These are phyloP conservation scores for Haliaeetus leucogaster DNA, from an alignment of 2,113 vertebrate genomes.

Conservation along the genomic window DNA sequence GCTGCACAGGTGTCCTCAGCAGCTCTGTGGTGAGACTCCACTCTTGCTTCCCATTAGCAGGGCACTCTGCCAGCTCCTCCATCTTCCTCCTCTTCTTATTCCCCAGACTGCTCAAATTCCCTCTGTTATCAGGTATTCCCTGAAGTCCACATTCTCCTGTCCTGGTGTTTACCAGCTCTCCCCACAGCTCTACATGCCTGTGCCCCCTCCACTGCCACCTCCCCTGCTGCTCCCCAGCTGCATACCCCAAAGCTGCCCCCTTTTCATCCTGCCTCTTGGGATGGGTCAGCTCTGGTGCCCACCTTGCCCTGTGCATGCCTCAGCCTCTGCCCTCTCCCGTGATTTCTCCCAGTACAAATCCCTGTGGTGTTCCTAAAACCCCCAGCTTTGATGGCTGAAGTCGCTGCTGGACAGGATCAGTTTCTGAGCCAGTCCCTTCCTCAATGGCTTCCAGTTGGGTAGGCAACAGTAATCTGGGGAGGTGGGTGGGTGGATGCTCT, in stretches of 20 bases:
- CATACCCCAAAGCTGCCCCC: not conserved
- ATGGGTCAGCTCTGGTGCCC: no score
- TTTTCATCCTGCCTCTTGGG: not conserved
- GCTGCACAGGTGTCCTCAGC: not conserved
- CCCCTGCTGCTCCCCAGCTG: not conserved
- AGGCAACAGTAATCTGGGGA: not conserved
- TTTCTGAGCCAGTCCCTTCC: not conserved
- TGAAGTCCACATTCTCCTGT: accelerated
- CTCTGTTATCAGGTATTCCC: no score
- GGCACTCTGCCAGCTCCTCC: not conserved
- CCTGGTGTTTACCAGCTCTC: not conserved
- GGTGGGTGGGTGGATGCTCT: not conserved
- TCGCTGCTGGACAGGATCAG: accelerated
- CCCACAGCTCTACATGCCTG: not conserved
- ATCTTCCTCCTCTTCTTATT: not conserved
- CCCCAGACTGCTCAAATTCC: no score
- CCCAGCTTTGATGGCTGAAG: not conserved
- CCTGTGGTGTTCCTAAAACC: not conserved
- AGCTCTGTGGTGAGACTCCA: not conserved
- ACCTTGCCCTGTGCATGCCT: not conserved
- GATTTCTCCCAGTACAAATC: accelerated
- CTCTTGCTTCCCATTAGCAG: not conserved
- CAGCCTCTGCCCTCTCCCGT: not conserved
- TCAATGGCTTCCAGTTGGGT: not conserved
- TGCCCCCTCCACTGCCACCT: not conserved